Evolutionary conservation across 2,888 invertebrate genomes (phyloP), one percentile per base, ranked within the genome.

Genomic region (Tenodera sinensis): DNA sequence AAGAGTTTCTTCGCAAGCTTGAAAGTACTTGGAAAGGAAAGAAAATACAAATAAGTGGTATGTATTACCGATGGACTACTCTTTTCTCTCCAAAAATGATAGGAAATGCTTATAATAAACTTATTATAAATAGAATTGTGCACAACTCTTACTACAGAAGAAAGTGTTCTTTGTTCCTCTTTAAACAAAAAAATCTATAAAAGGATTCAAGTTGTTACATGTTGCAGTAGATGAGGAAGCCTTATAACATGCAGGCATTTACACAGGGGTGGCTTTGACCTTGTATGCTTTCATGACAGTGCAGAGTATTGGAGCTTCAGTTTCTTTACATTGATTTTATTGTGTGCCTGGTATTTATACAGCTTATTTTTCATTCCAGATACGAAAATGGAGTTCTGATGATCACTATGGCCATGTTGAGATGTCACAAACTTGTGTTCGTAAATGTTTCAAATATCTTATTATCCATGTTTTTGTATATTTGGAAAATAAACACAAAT

Each of bases 1-100:
- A 96, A 91, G 95, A 96, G 91, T 97, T 97, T 93, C 93, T 97
- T 25, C 94, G 96, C 89, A 94, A 94, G 86, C 92, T 97, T 88
- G 96, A 96, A 87, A 85, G 84, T 7, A 87, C 90, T 27, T 90
- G 88, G 86, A 89, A 88, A 86, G 88, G 89, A 91, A 93, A 92
- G 20, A 91, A 30, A 82, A 90, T 91, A 15, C 87, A 89, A 89
- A 88, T 89, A 28, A 91, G 91, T 90, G 91, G 91, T 91, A 89
- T 89, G 90, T 88, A 47, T 30, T 20, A 27, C 42, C 12, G 42
- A 42, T 42, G 42, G 34, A 12, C 34, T 34, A 7, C 34, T 34
- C 7, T 7, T 34, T 34, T 34, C 34, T 6, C 34, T 7, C 34
- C 34, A 34, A 34, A 30, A 30, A 30, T 30, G 30, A 30, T 30